These are phyloP conservation scores for Trichopoda pennipes DNA, from an alignment of 2,888 invertebrate genomes.

Conservation along the genomic window DNA sequence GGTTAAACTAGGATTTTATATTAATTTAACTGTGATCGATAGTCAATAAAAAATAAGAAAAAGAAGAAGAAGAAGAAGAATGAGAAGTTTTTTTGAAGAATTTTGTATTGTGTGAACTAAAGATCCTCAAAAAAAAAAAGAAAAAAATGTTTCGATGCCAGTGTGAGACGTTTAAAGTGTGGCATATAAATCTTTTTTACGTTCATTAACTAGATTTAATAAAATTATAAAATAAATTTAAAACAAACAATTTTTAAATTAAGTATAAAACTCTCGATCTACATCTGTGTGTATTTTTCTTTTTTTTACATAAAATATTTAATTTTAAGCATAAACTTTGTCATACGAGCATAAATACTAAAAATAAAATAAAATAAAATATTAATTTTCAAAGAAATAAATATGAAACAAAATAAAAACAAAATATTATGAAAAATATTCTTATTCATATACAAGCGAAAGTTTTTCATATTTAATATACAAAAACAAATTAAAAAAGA, in stretches of 20 bases:
- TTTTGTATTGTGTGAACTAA: not conserved
- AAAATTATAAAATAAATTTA: not conserved
- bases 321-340: constrained; percentile 35
- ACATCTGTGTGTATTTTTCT: constrained; percentile 29
- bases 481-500: constrained; percentile 19
- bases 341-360: constrained; percentile 17
- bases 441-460: constrained; percentile 17
- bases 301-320: constrained; percentile 36
- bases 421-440: constrained; percentile 7
- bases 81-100: constrained; percentile 22
- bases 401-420: not conserved
- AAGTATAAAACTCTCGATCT: constrained; percentile 29
- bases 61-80: no score
- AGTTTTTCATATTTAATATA: constrained; percentile 41
- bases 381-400: not conserved
- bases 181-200: constrained; percentile 36
- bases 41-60: constrained; percentile 22
- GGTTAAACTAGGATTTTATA: constrained; percentile 16
- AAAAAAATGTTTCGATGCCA: constrained; percentile 38
- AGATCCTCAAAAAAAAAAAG: constrained; percentile 26
- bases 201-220: not conserved
- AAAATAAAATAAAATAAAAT: no score
- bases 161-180: constrained; percentile 40
- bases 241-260: constrained; percentile 11
- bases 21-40: constrained; percentile 55